Base-by-base conservation (phyloP, 1,140 invertebrate genomes). In the Calephelis nemesis region DNA sequence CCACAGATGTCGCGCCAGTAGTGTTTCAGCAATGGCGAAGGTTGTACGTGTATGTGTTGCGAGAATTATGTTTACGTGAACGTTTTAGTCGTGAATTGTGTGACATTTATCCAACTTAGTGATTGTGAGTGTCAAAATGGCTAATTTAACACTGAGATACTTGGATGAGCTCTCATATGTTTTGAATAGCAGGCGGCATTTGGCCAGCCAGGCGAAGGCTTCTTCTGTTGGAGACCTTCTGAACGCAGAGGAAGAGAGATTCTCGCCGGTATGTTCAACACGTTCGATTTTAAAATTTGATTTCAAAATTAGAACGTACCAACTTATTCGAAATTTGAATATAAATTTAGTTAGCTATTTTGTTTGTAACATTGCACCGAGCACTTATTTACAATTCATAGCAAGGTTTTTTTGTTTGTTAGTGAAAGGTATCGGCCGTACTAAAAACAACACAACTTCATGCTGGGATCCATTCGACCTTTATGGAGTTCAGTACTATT, bases 81-180 rank as follows among this genome's bases (percentile, higher is more conserved):
- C 69, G 60, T 77, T 74, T 64, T 67, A 72, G 62, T 60, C 58
- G 58, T 81, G 70, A 74, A 70, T 71, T 73, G 67, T 76, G 75
- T 71, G 75, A 77, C 76, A 73, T 63, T 81, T 74, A 77, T 76
- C 78, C 76, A 70, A 75, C 62, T 74, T 74, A 52, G 78, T 82
- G 77, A 63, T 76, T 75, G 81, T 82, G 79, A 40, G 58, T 60
- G 74, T 69, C 63, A 80, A 40, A 79, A 91, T 91, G 88, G 88
- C 88, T 12, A 90, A 90, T 75, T 74, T 92, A 72, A 88, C 90
- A 64, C 73, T 92, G 45, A 76, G 88, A 47, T 92, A 92, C 80
- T 81, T 92, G 85, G 91, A 92, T 81, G 91, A 92, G 78, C 74
- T 92, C 71, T 91, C 90, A 13, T 88, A 85, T 68, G 91, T 92